phyloP scores from a whole-genome alignment of 1,140 invertebrate species.

The Heterodera carotae region DNA sequence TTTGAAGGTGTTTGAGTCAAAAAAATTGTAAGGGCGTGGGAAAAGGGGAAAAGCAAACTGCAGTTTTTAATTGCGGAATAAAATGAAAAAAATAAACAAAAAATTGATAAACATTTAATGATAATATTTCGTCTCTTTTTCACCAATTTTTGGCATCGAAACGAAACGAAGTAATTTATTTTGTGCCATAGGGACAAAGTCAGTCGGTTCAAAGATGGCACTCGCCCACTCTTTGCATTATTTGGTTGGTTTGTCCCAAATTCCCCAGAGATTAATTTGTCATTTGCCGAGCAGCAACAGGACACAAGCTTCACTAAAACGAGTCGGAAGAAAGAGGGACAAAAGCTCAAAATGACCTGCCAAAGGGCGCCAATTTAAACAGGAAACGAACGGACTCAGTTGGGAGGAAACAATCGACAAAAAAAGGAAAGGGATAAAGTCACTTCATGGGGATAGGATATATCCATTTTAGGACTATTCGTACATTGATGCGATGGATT shows the following conservation, averaged over 20 bases:
- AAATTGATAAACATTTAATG: too few relatives aligned
- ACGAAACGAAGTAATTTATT: too few relatives aligned
- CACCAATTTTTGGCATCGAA: too few relatives aligned
- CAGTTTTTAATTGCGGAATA: too few relatives aligned
- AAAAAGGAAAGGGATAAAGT: too few relatives aligned
- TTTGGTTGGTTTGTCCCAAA: not conserved
- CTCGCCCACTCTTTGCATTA: not conserved
- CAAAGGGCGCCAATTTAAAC: not conserved
- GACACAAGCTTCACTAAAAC: not conserved
- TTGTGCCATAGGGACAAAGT: not conserved
- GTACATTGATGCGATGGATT: too few relatives aligned
- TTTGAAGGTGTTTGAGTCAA: not conserved
- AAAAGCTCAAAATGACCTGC: not conserved
- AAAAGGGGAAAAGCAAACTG: not conserved
- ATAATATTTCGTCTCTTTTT: too few relatives aligned
- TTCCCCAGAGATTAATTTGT: not conserved
- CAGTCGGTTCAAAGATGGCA: not conserved
- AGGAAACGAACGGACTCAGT: not conserved
- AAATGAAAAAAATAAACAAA: too few relatives aligned
- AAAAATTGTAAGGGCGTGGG: not conserved
- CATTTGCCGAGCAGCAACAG: not conserved
- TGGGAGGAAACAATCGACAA: too few relatives aligned
- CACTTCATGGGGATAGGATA: too few relatives aligned
- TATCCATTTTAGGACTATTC: too few relatives aligned
- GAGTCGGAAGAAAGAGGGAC: not conserved